A percentile compares a stretch with the other conserved stretches of the same genome.
phyloP scores from a whole-genome alignment of 2,797 vertebrate genomes.

The Nannoperca australis region DNA sequence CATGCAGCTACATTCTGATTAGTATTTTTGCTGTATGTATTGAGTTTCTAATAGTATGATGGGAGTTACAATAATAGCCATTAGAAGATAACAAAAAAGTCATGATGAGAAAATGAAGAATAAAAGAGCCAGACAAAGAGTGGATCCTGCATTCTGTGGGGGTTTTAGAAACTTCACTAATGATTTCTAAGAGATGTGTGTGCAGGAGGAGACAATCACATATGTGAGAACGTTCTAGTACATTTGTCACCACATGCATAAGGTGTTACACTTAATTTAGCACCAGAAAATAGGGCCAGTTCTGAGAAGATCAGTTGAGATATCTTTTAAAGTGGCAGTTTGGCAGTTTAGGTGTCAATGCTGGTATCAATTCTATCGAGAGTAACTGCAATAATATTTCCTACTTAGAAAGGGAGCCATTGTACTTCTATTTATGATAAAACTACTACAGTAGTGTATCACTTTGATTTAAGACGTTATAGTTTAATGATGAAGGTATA shows the following conservation, averaged over 20 bases:
- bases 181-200: neutral
- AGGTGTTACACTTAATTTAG: constrained; percentile 8
- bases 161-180: too few relatives aligned
- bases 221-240: constrained; percentile 1
- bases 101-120: neutral
- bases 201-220: constrained; percentile 2
- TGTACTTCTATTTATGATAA: constrained; percentile 8
- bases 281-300: neutral
- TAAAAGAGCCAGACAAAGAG: too few relatives aligned
- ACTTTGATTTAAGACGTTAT: constrained; percentile 16
- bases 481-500: constrained; percentile 2
- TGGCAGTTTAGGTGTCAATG: constrained; percentile 23
- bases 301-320: constrained; percentile 14
- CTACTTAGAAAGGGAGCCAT: neutral
- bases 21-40: neutral
- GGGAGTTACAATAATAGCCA: neutral
- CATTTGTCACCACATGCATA: neutral
- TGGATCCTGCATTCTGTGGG: neutral
- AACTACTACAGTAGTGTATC: neutral
- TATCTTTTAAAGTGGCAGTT: constrained; percentile 8
- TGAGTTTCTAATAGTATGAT: neutral
- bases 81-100: neutral
- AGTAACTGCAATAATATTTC: neutral
- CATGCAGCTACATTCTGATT: constrained; percentile 1
- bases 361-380: neutral